These are phyloP conservation scores for Drosophila mayaguana DNA, from an alignment of 2,888 invertebrate genomes.

Conservation along the genomic window DNA sequence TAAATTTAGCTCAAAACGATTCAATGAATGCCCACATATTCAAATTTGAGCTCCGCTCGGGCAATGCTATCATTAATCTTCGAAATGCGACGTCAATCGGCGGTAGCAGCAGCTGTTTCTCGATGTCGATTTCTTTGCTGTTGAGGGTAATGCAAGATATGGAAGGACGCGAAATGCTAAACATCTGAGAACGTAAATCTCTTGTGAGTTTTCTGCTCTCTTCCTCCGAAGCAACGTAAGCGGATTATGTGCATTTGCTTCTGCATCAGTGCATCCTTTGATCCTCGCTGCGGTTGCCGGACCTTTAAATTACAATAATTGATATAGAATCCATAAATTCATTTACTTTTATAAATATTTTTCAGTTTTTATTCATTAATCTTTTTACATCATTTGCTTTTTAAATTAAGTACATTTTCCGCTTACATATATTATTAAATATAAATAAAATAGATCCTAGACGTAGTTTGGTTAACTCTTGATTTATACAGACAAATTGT, in stretches of 20 bases:
- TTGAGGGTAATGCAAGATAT: constrained; percentile 9
- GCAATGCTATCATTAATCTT: constrained; percentile 57
- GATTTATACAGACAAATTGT: constrained; percentile 37
- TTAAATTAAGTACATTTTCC: constrained; percentile 41
- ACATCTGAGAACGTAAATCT: constrained; percentile 58
- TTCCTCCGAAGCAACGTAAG: constrained; percentile 52
- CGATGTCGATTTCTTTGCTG: constrained; percentile 21
- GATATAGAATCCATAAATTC: neutral
- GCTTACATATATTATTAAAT: constrained; percentile 43
- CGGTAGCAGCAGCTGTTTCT: constrained; percentile 41
- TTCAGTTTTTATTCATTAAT: constrained; percentile 51
- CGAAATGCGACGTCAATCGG: constrained; percentile 25
- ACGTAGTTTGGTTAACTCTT: constrained; percentile 21
- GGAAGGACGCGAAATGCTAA: constrained; percentile 15
- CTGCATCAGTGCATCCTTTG: constrained; percentile 59
- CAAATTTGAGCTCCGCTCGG: constrained; percentile 14
- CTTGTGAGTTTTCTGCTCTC: constrained; percentile 16
- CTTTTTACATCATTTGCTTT: constrained; percentile 36
- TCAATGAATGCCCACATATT: constrained; percentile 4
- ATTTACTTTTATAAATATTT: constrained; percentile 62
- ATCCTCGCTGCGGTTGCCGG: constrained; percentile 50
- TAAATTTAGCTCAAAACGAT: constrained; percentile 37
- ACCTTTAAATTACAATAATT: neutral
- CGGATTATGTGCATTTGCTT: constrained; percentile 68
- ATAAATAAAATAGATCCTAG: constrained; percentile 70